Evolutionary conservation across 2,888 invertebrate genomes (phyloP).

Genomic region (Cataglyphis livida): DNA sequence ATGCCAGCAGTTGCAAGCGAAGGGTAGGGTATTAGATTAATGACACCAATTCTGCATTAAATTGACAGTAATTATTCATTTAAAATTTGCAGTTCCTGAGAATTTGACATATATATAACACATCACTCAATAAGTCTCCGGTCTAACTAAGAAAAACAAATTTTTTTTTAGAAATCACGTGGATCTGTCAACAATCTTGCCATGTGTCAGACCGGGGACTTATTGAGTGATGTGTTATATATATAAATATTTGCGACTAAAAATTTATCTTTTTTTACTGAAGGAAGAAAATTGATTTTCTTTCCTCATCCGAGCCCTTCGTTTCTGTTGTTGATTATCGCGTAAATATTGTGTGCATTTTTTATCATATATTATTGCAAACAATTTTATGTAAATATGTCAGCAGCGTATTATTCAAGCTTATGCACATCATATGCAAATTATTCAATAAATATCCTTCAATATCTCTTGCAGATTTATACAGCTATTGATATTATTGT

Average conservation of each 20-base stretch:
- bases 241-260: background rate
- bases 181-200: no score
- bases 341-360: background rate
- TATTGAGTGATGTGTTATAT: no score
- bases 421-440: background rate
- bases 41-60: background rate
- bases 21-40: constrained; percentile 19
- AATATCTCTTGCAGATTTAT: background rate
- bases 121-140: no score
- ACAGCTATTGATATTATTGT: background rate
- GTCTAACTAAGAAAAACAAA: no score
- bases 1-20: background rate
- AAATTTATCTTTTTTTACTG: background rate
- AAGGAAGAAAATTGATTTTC: background rate
- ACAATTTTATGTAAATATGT: background rate
- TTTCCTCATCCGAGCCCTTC: background rate
- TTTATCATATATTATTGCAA: background rate
- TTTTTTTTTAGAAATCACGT: no score
- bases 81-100: background rate
- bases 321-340: background rate
- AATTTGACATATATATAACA: background rate
- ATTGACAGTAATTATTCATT: background rate
- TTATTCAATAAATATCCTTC: background rate
- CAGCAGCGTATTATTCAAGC: background rate
- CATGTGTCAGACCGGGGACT: no score